Evolutionary conservation across 92 coral and sea anemone species (phyloP).

Genomic region (Zoanthus solanderi): DNA sequence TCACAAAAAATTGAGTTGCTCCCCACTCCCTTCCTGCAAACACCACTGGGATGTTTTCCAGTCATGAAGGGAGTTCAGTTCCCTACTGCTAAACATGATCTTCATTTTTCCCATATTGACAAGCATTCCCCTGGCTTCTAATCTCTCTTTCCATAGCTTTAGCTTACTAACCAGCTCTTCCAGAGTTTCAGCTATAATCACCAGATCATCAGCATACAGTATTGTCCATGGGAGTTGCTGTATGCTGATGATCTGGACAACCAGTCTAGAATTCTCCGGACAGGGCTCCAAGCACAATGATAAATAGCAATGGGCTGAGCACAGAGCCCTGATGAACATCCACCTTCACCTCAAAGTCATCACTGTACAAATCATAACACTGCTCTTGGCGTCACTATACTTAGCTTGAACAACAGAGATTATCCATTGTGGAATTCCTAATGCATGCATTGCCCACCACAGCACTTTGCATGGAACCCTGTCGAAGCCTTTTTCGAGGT

Average conservation of each 20-base stretch:
- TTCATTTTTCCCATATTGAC: background rate
- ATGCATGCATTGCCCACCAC: background rate
- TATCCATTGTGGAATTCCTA: background rate
- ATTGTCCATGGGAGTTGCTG: background rate
- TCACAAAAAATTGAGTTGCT: background rate
- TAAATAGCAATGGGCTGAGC: background rate
- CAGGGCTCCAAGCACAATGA: background rate
- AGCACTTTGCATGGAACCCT: background rate
- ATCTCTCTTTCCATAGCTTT: background rate
- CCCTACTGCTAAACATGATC: background rate
- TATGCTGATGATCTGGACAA: background rate
- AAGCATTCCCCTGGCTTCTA: background rate
- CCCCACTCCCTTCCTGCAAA: too few relatives aligned
- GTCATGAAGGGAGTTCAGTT: background rate
- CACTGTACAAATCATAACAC: too few relatives aligned
- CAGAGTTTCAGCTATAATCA: background rate
- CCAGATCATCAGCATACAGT: background rate
- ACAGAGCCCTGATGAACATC: background rate
- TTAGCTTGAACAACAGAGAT: background rate
- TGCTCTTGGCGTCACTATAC: background rate
- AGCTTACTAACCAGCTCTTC: slow-evolving; percentile 10
- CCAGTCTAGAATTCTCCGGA: background rate
- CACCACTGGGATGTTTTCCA: background rate
- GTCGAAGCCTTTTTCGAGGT: background rate
- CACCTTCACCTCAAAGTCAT: background rate